A percentile compares a stretch with the other conserved stretches of the same genome.
Conservation (phyloP, 2,797 vertebrate genomes). For the Pipistrellus kuhlii region DNA sequence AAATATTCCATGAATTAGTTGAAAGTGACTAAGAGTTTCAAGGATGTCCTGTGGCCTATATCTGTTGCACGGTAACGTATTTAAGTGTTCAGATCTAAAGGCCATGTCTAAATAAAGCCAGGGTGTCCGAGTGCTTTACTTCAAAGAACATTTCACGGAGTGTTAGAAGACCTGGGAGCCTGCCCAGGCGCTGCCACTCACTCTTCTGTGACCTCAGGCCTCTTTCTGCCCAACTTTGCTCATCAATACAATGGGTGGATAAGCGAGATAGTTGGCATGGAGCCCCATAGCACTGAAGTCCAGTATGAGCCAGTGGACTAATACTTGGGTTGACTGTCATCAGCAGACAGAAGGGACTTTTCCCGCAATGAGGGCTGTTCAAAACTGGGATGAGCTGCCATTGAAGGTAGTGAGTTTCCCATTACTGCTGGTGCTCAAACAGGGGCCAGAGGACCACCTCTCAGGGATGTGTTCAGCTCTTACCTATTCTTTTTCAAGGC, state of each 20-base stretch:
- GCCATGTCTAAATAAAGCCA: constrained; percentile 65
- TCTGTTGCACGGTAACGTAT: not conserved
- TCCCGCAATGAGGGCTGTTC: not conserved
- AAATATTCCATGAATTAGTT: not conserved
- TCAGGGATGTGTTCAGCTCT: not conserved
- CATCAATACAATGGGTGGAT: not conserved
- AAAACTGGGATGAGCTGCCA: not conserved
- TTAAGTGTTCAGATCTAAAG: constrained; percentile 24
- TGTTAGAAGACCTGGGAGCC: not conserved
- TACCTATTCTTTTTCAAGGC: not conserved
- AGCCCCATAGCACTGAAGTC: not conserved
- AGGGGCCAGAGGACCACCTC: not conserved
- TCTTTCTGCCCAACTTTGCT: not conserved
- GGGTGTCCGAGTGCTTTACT: not conserved
- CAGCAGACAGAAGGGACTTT: not conserved
- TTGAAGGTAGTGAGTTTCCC: not conserved
- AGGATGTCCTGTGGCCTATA: not conserved
- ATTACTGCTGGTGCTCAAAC: not conserved
- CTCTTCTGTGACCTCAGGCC: not conserved
- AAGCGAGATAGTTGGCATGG: not conserved
- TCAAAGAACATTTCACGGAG: not conserved
- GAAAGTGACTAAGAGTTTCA: not conserved
- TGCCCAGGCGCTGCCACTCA: not conserved
- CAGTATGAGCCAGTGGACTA: not conserved
- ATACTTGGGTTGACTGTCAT: not conserved